Percentiles rank a stretch among this genome's conserved stretches.
phyloP scores from a whole-genome alignment of 2,888 invertebrate species.

The Camptogramma bilineatum region DNA sequence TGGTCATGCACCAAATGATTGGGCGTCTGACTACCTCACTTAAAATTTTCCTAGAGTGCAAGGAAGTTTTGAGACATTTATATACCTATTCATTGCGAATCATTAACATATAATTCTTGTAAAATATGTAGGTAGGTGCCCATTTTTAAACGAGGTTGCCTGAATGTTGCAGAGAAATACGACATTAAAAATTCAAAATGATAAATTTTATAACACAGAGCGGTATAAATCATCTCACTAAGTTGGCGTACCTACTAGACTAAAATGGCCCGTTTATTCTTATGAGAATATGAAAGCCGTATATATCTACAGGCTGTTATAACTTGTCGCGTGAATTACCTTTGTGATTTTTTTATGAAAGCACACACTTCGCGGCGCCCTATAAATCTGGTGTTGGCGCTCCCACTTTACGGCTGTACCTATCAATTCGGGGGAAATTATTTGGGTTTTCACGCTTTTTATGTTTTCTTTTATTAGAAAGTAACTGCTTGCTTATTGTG shows the following conservation, averaged over 20 bases:
- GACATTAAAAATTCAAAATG: constrained; percentile 40
- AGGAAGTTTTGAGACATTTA: neutral
- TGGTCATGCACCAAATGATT: too few relatives aligned
- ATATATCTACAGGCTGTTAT: constrained; percentile 76
- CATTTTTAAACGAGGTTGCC: constrained; percentile 21
- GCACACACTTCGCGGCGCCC: constrained; percentile 79
- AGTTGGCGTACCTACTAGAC: constrained; percentile 62
- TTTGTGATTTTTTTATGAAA: constrained; percentile 81
- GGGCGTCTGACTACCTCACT: neutral
- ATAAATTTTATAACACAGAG: constrained; percentile 47
- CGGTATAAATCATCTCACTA: constrained; percentile 52
- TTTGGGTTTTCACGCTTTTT: constrained; percentile 67
- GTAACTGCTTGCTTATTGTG: constrained; percentile 53
- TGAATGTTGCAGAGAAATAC: constrained; percentile 16
- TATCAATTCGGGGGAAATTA: constrained; percentile 74
- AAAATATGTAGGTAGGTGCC: neutral
- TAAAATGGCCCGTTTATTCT: constrained; percentile 71
- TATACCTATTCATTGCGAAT: neutral
- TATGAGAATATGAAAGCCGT: constrained; percentile 69
- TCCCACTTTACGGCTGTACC: constrained; percentile 74
- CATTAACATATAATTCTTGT: neutral
- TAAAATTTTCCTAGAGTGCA: neutral
- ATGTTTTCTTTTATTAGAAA: constrained; percentile 68
- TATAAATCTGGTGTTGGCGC: constrained; percentile 79
- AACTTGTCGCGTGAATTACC: constrained; percentile 82